Evolutionary conservation across 2,113 vertebrate genomes (phyloP), one percentile per base, ranked within the genome.

Genomic region (Passer domesticus): DNA sequence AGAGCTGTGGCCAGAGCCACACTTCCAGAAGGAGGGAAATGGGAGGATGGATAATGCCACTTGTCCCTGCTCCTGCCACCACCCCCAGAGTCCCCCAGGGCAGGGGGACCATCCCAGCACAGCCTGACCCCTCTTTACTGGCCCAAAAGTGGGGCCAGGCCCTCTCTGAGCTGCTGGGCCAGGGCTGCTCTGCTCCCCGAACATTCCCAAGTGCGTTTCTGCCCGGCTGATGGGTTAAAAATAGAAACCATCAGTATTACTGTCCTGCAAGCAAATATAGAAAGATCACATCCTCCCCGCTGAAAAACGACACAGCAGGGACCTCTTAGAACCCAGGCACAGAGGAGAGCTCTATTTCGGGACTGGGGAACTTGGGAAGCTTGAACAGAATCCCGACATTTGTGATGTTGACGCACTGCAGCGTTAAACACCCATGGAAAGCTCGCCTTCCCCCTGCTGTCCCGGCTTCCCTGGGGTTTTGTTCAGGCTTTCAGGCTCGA

Each of bases 211-310:
- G 60, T 0, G n/a, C 47, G 11, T 87, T 90, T 82, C 25, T 81
- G 35, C 52, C 60, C 52, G 1, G 58, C 66, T 35, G 89, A 18
- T 1, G 27, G 7, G 77, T 63, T 85, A 79, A 87, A 95, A 96
- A 90, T 82, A 94, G 94, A 62, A 94, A 87, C 52, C 85, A 44
- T 13, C 77, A 15, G 69, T 10, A 11, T 88, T 35, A 72, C 64
- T 52, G 78, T 90, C 93, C 92, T 68, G 66, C 75, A 4, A 78
- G 89, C 83, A 88, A 92, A 90, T 58, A 92, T 15, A 89, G 94
- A 78, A 92, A 19, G n/a, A 50, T 81, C 25, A 64, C 83, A 63
- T 60, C 91, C 89, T 66, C 59, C 1, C 83, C 3, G 68, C 84
- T 52, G 59, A 2, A 80, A 35, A 70, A 19, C 75, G 4, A 1